A percentile compares a stretch with the other conserved stretches of the same genome.
Conservation (phyloP, 2,113 vertebrate genomes). For the Aegypius monachus region DNA sequence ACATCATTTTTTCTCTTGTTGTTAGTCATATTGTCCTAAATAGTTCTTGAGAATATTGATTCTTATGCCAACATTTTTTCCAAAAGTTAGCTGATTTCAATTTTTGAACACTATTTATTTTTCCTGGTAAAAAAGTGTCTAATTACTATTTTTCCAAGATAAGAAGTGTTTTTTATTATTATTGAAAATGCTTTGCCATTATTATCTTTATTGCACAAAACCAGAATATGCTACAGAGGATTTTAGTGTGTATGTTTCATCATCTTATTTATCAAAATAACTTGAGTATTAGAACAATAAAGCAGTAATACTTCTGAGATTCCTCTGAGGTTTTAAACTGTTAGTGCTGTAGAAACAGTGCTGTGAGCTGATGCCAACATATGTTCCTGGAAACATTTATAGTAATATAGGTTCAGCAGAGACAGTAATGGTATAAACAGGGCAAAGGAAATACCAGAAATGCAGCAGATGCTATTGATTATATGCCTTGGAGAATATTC, state of each 20-base stretch:
- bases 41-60: neutral
- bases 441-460: conserved; percentile 74
- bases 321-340: conserved; percentile 31
- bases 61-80: neutral
- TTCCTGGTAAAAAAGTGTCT: neutral
- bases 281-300: conserved; percentile 14
- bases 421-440: conserved; percentile 71
- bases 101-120: conserved; percentile 23
- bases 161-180: conserved; percentile 34
- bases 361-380: conserved; percentile 51
- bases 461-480: conserved; percentile 77
- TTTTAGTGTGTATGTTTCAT: neutral
- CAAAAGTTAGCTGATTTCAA: conserved; percentile 21
- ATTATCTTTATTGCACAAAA: neutral
- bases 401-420: conserved; percentile 57
- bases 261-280: conserved; percentile 52
- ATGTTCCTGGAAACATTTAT: conserved; percentile 73
- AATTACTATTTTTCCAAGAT: neutral
- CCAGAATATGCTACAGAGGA: neutral
- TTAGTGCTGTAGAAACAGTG: conserved; percentile 14
- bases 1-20: neutral
- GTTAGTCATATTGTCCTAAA: neutral
- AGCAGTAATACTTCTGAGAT: neutral
- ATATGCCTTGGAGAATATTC: conserved; percentile 70
- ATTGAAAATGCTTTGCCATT: conserved; percentile 19